phyloP scores from a whole-genome alignment of 2,888 invertebrate species.

The Nowickia ferox region DNA sequence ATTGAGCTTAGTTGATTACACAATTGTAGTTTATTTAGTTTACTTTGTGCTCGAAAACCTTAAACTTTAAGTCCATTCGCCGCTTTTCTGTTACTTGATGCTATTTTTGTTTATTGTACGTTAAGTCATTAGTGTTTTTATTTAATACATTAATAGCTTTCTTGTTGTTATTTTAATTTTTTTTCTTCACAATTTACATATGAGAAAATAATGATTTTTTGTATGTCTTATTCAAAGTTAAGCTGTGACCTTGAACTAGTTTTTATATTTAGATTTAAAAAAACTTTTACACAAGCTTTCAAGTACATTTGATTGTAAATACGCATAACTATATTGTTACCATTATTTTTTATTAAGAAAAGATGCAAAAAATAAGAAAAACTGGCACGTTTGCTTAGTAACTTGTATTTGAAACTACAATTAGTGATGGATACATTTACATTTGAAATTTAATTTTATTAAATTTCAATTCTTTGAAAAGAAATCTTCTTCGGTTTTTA shows the following conservation, averaged over 20 bases:
- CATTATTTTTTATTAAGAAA: neutral
- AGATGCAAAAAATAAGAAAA: neutral
- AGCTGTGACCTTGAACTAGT: constrained; percentile 71
- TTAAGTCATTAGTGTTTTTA: neutral
- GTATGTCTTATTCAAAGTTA: constrained; percentile 52
- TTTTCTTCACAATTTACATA: constrained; percentile 55
- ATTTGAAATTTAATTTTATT: neutral
- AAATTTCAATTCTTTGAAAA: neutral
- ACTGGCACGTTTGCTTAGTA: neutral
- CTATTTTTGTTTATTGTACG: constrained; percentile 6
- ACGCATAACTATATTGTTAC: neutral
- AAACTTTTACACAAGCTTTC: constrained; percentile 5
- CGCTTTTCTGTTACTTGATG: neutral
- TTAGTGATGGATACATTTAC: neutral
- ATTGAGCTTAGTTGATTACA: constrained; percentile 6
- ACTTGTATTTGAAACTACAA: neutral
- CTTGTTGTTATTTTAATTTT: neutral
- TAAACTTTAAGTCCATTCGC: neutral
- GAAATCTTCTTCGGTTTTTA: no score
- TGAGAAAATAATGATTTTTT: neutral
- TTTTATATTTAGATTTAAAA: constrained; percentile 40
- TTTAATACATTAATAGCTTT: neutral
- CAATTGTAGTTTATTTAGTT: constrained; percentile 37
- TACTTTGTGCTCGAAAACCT: constrained; percentile 5
- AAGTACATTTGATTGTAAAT: neutral